Evolutionary conservation across 2,797 vertebrate genomes (phyloP).

Genomic region (Etheostoma perlongum): DNA sequence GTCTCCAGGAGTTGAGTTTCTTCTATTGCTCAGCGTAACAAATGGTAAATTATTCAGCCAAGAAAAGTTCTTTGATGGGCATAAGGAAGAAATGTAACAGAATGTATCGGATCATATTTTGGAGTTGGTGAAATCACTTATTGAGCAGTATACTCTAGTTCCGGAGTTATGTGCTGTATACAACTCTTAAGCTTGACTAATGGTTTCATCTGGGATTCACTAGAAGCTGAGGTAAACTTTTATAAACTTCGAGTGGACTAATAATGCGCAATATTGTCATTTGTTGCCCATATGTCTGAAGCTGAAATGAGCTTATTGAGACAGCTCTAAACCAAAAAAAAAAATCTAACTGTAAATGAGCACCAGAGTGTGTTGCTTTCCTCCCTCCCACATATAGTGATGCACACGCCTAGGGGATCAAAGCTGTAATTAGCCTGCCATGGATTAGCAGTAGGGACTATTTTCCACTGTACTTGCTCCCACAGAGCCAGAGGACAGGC

Average conservation of each 20-base stretch:
- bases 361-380: conserved; percentile 45
- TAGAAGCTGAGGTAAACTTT: conserved; percentile 12
- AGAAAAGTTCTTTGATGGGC: neutral
- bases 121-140: conserved; percentile 11
- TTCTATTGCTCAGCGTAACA: conserved; percentile 31
- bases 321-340: conserved; percentile 36
- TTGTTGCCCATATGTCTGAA: conserved; percentile 24
- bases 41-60: conserved; percentile 10
- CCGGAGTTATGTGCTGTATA: neutral
- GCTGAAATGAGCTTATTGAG: conserved; percentile 30
- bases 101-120: conserved; percentile 9
- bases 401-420: conserved; percentile 74
- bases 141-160: neutral
- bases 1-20: conserved; percentile 43
- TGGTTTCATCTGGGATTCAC: conserved; percentile 1
- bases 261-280: neutral
- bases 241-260: conserved; percentile 10
- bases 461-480: conserved; percentile 77
- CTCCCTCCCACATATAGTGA: conserved; percentile 63
- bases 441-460: conserved; percentile 80
- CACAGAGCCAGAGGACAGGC: conserved; percentile 56
- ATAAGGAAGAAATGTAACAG: neutral
- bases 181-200: neutral
- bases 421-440: conserved; percentile 83
- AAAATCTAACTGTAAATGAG: conserved; percentile 25